Base-by-base conservation (phyloP, 2,113 vertebrate genomes). In the Ivindomyrus marchei region DNA sequence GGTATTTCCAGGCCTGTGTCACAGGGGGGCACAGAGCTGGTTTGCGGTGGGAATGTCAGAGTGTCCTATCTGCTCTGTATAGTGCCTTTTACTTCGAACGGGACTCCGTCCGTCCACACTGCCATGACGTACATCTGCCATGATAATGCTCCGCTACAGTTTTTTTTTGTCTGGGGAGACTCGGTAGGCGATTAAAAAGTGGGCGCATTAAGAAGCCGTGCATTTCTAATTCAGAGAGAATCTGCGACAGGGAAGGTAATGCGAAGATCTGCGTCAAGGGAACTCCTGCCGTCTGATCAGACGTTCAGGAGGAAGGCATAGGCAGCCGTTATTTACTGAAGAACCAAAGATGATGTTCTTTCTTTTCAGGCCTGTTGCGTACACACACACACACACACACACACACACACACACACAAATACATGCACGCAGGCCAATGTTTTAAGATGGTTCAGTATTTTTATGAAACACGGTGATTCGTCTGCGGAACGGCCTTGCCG, bases 1-100 rank as follows among this genome's bases (percentile, higher is more conserved):
- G 17, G 74, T 46, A 58, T 31, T 36, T 6, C 3, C 39, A 15
- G 88, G 27, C 21, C 90, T 85, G 24, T 31, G 42, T 19, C 70
- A 36, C 42, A 10, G 62, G 62, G 24, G 27, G 39, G 46, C 42
- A 6, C 10, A 4, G 47, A 50, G 46, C 66, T 7, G 15, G n/a
- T n/a, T 19, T 46, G 62, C 46, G 89, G 87, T 53, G 90, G 1
- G 1, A 42, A 80, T 91, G 91, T 86, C 89, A 88, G 62, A 70
- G 84, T 49, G 88, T 89, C 83, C 77, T 11, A 46, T 93, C 92
- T 92, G 92, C 92, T 91, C 91, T 93, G 91, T 94, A 93, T 94
- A 80, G 74, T 80, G 74, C 74, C 74, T 80, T 70, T 80, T 15
- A 80, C 74, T 39, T 42, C 36, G 15, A 80, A 80, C 2, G 5